Evolutionary conservation across 1,140 invertebrate species (phyloP), one percentile per base, ranked within the genome.

Genomic region (Trichonephila clavipes): DNA sequence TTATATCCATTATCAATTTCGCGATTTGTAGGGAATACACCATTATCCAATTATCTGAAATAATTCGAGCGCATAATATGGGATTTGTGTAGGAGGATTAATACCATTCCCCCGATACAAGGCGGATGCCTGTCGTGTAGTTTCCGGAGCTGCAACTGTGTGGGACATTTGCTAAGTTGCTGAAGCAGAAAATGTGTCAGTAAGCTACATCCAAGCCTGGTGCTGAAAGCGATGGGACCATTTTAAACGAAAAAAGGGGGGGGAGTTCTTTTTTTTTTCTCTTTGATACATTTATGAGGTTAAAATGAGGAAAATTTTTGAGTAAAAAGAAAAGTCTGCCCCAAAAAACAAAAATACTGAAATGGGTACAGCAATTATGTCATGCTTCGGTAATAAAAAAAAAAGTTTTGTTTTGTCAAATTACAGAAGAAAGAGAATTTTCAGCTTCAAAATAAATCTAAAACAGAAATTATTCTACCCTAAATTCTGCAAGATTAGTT

Each of bases 101-200:
- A 28, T 77, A 14, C 18, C 69, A 77, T 77, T 77, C 28, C 28
- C 28, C 24, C 69, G 34, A 24, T 12, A 28, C 28, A 24, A 77
- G 28, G 24, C 69, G 69, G 69, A 77, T 77, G 28, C 3, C 16
- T 16, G 28, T 34, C 28, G 18, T 16, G 69, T 2, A 77, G 69
- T 77, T 77, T 24, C 69, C 24, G 69, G 16, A 24, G 28, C 0
- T 18, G 24, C 12, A 34, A 28, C 69, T 16, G 28, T 34, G 69
- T 77, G 28, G 69, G 69, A 77, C 16, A 77, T 77, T 28, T 24
- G 69, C 69, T 5, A 6, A 10, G 24, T 24, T 34, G 28, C 69
- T 18, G 24, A 28, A 77, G 24, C 69, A 77, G 69, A 77, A 77
- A 77, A 77, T 77, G 69, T 77, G 69, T 77, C 69, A 77, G 69